These are phyloP conservation scores for Sebastes matsubarae DNA, from an alignment of 2,797 vertebrate species.

Conservation along the genomic window DNA sequence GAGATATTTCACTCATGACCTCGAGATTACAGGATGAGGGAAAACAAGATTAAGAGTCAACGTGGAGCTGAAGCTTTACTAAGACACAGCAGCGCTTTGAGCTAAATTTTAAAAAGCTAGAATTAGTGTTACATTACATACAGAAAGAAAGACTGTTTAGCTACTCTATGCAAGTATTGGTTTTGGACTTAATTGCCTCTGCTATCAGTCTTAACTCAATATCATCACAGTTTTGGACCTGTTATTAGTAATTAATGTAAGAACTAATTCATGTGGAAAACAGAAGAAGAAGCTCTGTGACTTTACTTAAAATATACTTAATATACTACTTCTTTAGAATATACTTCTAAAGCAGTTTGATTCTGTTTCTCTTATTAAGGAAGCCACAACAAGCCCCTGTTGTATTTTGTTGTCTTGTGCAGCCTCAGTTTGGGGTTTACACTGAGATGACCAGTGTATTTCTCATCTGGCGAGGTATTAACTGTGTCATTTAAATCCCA, in stretches of 20 bases:
- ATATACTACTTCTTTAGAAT: not conserved
- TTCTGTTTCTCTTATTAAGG: not conserved
- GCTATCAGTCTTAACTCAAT: too few species aligned
- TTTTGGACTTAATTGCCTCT: not conserved
- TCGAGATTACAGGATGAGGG: not conserved
- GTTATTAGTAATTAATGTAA: not conserved
- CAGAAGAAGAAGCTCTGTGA: not conserved
- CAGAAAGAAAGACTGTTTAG: not conserved
- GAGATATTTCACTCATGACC: not conserved
- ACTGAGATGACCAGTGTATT: not conserved
- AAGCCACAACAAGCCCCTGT: not conserved
- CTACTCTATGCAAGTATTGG: too few species aligned
- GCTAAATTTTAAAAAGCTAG: not conserved
- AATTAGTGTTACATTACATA: not conserved
- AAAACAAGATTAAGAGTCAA: not conserved
- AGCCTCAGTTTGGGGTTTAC: not conserved
- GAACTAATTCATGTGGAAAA: not conserved
- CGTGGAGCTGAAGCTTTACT: not conserved
- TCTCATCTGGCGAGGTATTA: not conserved
- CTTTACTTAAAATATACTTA: not conserved
- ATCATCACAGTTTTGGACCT: not conserved
- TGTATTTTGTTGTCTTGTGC: not conserved
- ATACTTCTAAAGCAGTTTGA: not conserved
- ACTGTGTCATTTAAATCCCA: constrained; percentile 2
- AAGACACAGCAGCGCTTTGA: not conserved